These are phyloP conservation scores for Mastomys natalensis DNA, from an alignment of 2,113 vertebrate species.

Conservation along the genomic window DNA sequence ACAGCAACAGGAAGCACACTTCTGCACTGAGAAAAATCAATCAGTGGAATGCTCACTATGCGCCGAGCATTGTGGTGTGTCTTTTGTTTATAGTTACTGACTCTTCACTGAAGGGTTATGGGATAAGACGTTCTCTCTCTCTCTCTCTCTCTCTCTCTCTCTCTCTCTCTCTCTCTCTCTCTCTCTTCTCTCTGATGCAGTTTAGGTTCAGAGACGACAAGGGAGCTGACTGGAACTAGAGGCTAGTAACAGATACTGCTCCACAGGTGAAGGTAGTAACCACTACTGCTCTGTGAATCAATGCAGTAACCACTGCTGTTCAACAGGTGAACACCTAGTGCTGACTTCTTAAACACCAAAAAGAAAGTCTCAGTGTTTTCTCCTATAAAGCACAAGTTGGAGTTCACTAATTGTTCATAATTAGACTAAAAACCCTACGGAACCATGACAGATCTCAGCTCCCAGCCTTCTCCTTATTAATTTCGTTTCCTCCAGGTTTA, in stretches of 20 bases:
- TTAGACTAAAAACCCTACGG: neutral
- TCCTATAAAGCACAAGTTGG: neutral
- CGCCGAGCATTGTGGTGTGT: rapidly evolving
- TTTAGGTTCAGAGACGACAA: neutral
- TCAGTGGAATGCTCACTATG: neutral
- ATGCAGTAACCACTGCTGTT: no score
- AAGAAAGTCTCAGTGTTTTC: neutral
- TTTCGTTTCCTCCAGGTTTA: neutral
- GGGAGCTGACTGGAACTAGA: neutral
- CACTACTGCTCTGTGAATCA: neutral
- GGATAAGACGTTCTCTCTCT: neutral
- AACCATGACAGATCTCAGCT: neutral
- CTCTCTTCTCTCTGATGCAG: neutral
- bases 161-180: rapidly evolving
- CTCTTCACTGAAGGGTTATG: neutral
- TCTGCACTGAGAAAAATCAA: neutral
- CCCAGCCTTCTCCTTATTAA: neutral
- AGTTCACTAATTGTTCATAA: neutral
- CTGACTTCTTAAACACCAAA: neutral
- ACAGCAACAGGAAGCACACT: neutral
- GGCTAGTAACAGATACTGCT: no score
- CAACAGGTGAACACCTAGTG: neutral
- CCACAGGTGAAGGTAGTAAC: no score
- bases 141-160: rapidly evolving
- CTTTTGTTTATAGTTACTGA: neutral